phyloP scores from a whole-genome alignment of 2,888 invertebrate genomes.

The Eudasyphora cyanicolor region DNA sequence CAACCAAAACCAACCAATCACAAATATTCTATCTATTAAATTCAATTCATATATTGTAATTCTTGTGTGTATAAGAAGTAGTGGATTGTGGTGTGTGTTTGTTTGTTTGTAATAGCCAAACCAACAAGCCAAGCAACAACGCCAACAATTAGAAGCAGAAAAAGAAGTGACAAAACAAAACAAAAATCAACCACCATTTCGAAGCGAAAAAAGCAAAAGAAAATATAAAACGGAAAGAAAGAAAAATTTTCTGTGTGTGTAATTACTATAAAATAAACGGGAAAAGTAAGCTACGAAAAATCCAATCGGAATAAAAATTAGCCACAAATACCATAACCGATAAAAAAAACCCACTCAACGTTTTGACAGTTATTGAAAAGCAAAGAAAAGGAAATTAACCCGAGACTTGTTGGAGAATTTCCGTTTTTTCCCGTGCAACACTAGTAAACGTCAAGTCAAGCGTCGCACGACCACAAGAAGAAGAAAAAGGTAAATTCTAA shows the following conservation, averaged over 20 bases:
- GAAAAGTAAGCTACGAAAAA: conserved; percentile 33
- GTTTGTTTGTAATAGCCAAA: conserved; percentile 32
- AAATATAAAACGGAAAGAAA: conserved; percentile 2
- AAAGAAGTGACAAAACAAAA: conserved; percentile 43
- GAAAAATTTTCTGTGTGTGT: conserved; percentile 20
- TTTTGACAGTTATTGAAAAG: neutral
- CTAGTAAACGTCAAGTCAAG: neutral
- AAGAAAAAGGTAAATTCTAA: conserved; percentile 31
- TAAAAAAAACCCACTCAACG: neutral
- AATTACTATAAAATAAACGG: conserved; percentile 17
- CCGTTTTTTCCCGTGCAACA: conserved; percentile 12
- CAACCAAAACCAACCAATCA: conserved; percentile 49
- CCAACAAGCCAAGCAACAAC: conserved; percentile 43
- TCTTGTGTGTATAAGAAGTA: conserved; percentile 54
- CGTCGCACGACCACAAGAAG: neutral
- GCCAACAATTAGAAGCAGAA: conserved; percentile 45
- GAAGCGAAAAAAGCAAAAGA: conserved; percentile 28
- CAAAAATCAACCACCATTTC: conserved; percentile 50
- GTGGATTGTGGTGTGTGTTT: conserved; percentile 41
- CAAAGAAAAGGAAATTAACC: too few relatives aligned
- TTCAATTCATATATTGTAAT: too few relatives aligned
- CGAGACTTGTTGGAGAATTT: neutral
- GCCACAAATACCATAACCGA: neutral
- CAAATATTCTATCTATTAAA: conserved; percentile 43
- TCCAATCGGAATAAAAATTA: conserved; percentile 48